Conservation (phyloP, 2,113 vertebrate species). For the Nothobranchius furzeri region DNA sequence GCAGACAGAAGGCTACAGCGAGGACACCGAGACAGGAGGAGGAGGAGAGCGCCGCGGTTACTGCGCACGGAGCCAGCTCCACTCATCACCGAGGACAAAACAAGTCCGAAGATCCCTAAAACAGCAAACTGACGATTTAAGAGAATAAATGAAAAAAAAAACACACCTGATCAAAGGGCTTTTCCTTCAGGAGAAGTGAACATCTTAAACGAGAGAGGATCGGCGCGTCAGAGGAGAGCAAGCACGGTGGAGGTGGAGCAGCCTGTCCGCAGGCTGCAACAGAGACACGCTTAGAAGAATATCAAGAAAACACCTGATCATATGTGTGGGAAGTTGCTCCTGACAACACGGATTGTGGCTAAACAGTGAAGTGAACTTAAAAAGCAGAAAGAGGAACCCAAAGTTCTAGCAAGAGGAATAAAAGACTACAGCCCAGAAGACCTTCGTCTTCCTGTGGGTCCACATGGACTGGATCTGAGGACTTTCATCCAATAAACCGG, state of each 20-base stretch:
- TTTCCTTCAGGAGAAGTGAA: conserved; percentile 37
- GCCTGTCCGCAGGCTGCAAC: conserved; percentile 28
- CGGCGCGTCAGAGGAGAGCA: conserved; percentile 54
- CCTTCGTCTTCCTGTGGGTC: conserved; percentile 53
- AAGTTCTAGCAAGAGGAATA: conserved; percentile 61
- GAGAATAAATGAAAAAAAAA: background rate
- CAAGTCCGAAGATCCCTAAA: conserved; percentile 29
- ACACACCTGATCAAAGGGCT: conserved; percentile 11
- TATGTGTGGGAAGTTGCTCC: conserved; percentile 52
- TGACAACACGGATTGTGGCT: conserved; percentile 35
- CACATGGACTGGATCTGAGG: conserved; percentile 44
- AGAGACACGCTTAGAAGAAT: background rate
- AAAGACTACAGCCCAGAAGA: conserved; percentile 62
- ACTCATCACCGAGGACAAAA: conserved; percentile 70
- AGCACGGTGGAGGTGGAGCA: conserved; percentile 30
- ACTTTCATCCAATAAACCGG: conserved; percentile 21
- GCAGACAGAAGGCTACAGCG: conserved; percentile 82
- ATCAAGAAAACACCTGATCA: conserved; percentile 19
- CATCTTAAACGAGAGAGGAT: conserved; percentile 45
- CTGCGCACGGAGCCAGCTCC: conserved; percentile 65
- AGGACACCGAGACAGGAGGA: conserved; percentile 73
- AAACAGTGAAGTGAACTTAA: conserved; percentile 28
- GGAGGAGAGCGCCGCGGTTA: conserved; percentile 72
- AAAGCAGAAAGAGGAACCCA: conserved; percentile 6
- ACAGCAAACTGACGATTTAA: conserved; percentile 30